A percentile compares a stretch with the other conserved stretches of the same genome.
These are phyloP conservation scores for Odontamblyopus lacepedii DNA, from an alignment of 2,797 vertebrate species.

Conservation along the genomic window DNA sequence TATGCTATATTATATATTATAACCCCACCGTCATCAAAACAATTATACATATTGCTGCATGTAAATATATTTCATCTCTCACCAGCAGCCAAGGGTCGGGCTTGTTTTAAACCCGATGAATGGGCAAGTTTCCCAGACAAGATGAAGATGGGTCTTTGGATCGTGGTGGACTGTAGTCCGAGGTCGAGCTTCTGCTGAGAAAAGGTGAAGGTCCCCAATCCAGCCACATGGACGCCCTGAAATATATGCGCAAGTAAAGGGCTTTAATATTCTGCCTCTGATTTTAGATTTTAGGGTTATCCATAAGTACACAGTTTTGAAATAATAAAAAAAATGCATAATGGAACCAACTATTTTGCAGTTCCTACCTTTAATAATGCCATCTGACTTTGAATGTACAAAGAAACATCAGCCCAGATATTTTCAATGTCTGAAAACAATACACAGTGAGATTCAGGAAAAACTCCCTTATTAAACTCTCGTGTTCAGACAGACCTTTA, in stretches of 20 bases:
- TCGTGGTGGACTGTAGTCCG: slow-evolving; percentile 64
- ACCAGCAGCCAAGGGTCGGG: slow-evolving; percentile 75
- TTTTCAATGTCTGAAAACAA: slow-evolving; percentile 69
- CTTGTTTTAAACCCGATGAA: slow-evolving; percentile 72
- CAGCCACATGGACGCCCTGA: slow-evolving; percentile 81
- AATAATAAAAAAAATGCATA: background rate
- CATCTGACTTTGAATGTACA: slow-evolving; percentile 75
- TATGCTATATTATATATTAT: background rate
- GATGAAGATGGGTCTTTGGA: slow-evolving; percentile 78
- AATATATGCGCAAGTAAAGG: background rate
- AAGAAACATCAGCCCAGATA: slow-evolving; percentile 79
- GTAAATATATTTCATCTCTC: slow-evolving; percentile 29
- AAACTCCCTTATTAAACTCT: background rate
- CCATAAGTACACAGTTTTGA: background rate
- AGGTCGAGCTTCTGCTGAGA: slow-evolving; percentile 75
- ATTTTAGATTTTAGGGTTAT: background rate
- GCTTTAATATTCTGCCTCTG: background rate
- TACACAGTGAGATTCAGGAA: background rate
- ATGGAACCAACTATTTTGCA: background rate
- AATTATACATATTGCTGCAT: background rate
- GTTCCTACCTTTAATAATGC: slow-evolving; percentile 72
- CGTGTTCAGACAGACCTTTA: too few species aligned
- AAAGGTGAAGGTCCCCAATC: slow-evolving; percentile 85
- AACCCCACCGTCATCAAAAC: background rate
- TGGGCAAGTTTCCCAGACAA: slow-evolving; percentile 78